These are phyloP conservation scores for Macrocentrus cingulum DNA, from an alignment of 1,140 invertebrate genomes.

Conservation along the genomic window DNA sequence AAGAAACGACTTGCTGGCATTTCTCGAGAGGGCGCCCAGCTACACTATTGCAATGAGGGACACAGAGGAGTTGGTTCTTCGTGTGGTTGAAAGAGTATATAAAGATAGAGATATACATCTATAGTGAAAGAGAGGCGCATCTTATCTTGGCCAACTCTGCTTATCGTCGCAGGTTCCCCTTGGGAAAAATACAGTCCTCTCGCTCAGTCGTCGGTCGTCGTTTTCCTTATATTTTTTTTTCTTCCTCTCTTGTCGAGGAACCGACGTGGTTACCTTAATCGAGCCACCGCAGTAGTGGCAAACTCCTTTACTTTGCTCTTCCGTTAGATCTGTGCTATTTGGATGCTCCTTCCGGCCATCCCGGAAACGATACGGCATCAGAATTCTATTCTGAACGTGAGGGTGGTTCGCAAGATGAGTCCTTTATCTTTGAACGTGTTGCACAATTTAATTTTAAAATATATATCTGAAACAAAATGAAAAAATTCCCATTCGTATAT, in stretches of 20 bases:
- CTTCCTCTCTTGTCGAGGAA: conserved; percentile 4
- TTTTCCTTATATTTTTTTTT: too few relatives aligned
- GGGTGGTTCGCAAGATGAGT: too few relatives aligned
- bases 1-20: conserved; percentile 27
- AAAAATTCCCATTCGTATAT: too few relatives aligned
- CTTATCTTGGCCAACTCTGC: conserved; percentile 26
- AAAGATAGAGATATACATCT: neutral
- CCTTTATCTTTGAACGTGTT: too few relatives aligned
- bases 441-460: too few relatives aligned
- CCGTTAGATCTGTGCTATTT: neutral
- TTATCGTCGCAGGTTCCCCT: conserved; percentile 21
- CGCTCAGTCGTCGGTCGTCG: too few relatives aligned
- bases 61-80: neutral
- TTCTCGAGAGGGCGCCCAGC: conserved; percentile 21
- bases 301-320: neutral
- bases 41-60: conserved; percentile 1
- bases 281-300: conserved; percentile 1
- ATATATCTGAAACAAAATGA: too few relatives aligned
- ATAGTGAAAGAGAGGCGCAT: conserved; percentile 11
- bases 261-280: conserved; percentile 24
- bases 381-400: too few relatives aligned
- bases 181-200: conserved; percentile 21
- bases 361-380: neutral
- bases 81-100: neutral
- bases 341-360: conserved; percentile 4